Evolutionary conservation across 2,113 vertebrate species (phyloP), one percentile per base, ranked within the genome.

Genomic region (Gasterosteus nipponicus): DNA sequence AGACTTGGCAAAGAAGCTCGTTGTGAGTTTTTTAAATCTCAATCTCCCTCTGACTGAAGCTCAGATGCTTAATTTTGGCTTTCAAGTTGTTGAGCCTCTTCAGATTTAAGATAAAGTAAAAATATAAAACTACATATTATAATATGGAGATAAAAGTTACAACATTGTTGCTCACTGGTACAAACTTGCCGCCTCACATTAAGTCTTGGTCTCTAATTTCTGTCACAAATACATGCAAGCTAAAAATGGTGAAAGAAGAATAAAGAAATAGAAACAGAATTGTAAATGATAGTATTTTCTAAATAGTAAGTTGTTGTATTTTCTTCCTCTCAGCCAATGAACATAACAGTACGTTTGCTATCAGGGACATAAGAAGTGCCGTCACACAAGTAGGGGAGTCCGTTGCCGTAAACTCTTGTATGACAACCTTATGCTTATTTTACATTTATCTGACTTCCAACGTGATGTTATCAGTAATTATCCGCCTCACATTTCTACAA

Each of bases 401-500:
- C 5, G 38, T 31, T 54, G 1, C 49, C 16, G 4, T 41, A 15
- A 2, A 74, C 19, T 22, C 11, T 53, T 7, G 22, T 10, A 31
- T 14, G 9, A 9, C 1, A 1, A 11, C 0, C 10, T 5, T 10
- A 8, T 18, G 2, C 18, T 11, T 0, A 33, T 65, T 39, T 22
- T 16, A 69, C 10, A 15, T 63, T 38, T 46, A 18, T 4, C 1
- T 19, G 26, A 77, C 66, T 46, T 3, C 5, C 0, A 26, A 5
- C 7, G 38, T 18, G 2, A 1, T 4, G 7, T 4, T 5, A 1
- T 4, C 4, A 5, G 4, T 7, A 0, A 7, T 9, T 5, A 4
- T 59, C 2, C 1, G 15, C 7, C 2, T 31, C 1, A 57, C 0
- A 1, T 61, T n/a, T 16, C 0, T 5, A 10, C 38, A 6, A 10